Evolutionary conservation across 2,113 vertebrate species (phyloP).

Genomic region (Plectropomus leopardus): DNA sequence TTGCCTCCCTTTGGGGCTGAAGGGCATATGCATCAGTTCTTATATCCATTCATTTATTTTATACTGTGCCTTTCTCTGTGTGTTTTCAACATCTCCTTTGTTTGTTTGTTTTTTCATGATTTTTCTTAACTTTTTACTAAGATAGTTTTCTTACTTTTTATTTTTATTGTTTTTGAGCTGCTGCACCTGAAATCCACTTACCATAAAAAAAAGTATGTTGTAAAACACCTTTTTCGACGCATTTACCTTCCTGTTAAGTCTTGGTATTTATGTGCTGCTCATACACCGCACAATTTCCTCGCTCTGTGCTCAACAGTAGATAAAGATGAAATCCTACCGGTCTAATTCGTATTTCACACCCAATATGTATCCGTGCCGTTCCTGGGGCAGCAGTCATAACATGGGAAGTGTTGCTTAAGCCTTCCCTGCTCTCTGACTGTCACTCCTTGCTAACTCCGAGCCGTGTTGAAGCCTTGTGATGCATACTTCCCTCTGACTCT

Average conservation of each 20-base stretch:
- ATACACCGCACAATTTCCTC: conserved; percentile 7
- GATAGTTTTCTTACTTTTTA: background rate
- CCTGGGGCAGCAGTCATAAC: conserved; percentile 70
- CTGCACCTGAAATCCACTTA: background rate
- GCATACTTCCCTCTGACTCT: conserved; percentile 77
- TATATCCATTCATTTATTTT: conserved; percentile 39
- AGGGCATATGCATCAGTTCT: conserved; percentile 60
- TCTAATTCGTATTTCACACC: conserved; percentile 77
- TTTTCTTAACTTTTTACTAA: background rate
- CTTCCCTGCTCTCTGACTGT: conserved; percentile 68
- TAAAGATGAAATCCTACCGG: conserved; percentile 71
- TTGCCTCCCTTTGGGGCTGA: conserved; percentile 53
- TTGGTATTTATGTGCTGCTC: conserved; percentile 24
- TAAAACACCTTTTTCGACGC: background rate
- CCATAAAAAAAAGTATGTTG: background rate
- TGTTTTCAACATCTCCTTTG: conserved; percentile 25
- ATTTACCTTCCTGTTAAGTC: conserved; percentile 18
- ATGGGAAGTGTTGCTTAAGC: conserved; percentile 73
- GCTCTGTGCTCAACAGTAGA: conserved; percentile 49
- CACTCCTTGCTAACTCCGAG: conserved; percentile 70
- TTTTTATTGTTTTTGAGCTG: background rate
- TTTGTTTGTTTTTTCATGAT: conserved; percentile 13
- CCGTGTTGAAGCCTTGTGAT: conserved; percentile 69
- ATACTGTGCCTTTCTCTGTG: conserved; percentile 13
- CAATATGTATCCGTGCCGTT: conserved; percentile 71